phyloP scores from a whole-genome alignment of 2,797 vertebrate genomes.

The Trichosurus vulpecula region DNA sequence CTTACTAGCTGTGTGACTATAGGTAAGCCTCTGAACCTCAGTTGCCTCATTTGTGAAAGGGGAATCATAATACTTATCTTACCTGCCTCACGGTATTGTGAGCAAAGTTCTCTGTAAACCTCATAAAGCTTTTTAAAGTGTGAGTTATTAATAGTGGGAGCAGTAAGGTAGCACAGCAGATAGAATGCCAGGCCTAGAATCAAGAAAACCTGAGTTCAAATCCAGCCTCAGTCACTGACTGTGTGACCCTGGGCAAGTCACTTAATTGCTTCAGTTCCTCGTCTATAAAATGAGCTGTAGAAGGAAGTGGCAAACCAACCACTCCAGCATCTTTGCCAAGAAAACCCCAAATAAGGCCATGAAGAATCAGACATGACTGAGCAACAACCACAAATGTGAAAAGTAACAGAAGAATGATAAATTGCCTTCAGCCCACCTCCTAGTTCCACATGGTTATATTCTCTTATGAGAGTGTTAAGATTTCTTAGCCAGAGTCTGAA shows the following conservation, averaged over 20 bases:
- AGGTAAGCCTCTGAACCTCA: not conserved
- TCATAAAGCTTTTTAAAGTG: not conserved
- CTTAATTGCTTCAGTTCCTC: not conserved
- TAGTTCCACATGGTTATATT: conserved; percentile 8
- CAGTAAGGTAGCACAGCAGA: not conserved
- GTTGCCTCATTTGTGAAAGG: not conserved
- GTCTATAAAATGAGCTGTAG: not conserved
- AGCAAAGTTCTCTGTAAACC: not conserved
- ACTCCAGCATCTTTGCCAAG: not conserved
- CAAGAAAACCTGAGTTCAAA: not conserved
- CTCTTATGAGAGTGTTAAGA: conserved; percentile 11
- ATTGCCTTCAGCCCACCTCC: conserved; percentile 44
- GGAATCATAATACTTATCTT: not conserved
- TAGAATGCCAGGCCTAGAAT: not conserved
- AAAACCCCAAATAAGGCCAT: not conserved
- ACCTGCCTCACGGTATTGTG: not conserved
- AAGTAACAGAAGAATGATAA: conserved; percentile 26
- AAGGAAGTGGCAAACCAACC: not conserved
- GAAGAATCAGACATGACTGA: not conserved
- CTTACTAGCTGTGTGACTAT: not conserved
- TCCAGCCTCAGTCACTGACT: not conserved
- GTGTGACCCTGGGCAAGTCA: not conserved
- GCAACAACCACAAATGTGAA: not conserved
- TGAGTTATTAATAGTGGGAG: not conserved
- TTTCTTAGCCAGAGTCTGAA: conserved; percentile 20